A percentile compares a stretch with the other conserved stretches of the same genome.
Evolutionary conservation across 2,888 invertebrate species (phyloP).

Genomic region (Flexamia atlantica): DNA sequence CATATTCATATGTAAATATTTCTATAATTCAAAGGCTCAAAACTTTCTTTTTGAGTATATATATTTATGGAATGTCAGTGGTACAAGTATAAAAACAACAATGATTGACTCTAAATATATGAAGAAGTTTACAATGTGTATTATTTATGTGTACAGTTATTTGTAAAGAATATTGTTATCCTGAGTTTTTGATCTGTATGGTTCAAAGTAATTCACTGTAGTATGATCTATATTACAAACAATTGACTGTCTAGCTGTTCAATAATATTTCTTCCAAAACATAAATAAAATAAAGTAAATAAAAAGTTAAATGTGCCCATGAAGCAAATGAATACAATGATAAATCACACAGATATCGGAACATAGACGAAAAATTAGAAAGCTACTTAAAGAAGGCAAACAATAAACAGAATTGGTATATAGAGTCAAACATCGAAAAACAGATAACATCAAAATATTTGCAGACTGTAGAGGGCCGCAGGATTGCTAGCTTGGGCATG

Average conservation of each 20-base stretch:
- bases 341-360: slow-evolving; percentile 37
- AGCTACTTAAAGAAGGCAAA: slow-evolving; percentile 31
- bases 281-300: slow-evolving; percentile 1
- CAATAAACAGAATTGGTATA: slow-evolving; percentile 10
- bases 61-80: neutral
- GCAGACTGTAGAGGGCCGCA: neutral
- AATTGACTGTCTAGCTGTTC: too few relatives aligned
- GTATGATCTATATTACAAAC: too few relatives aligned
- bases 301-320: slow-evolving; percentile 6
- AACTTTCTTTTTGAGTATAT: neutral
- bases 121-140: too few relatives aligned
- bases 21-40: too few relatives aligned
- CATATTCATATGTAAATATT: too few relatives aligned
- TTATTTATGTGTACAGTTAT: too few relatives aligned
- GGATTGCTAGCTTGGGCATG: neutral
- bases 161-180: too few relatives aligned
- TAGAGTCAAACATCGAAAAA: slow-evolving; percentile 43
- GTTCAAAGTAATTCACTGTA: too few relatives aligned
- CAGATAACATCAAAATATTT: slow-evolving; percentile 46
- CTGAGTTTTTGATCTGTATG: too few relatives aligned
- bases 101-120: too few relatives aligned
- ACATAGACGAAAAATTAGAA: slow-evolving; percentile 42
- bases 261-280: neutral
- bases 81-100: slow-evolving; percentile 47
- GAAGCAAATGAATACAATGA: slow-evolving; percentile 34